A percentile compares a stretch with the other conserved stretches of the same genome.
These are phyloP conservation scores for Chromobotia macracanthus DNA, from an alignment of 2,797 vertebrate genomes.

Conservation along the genomic window DNA sequence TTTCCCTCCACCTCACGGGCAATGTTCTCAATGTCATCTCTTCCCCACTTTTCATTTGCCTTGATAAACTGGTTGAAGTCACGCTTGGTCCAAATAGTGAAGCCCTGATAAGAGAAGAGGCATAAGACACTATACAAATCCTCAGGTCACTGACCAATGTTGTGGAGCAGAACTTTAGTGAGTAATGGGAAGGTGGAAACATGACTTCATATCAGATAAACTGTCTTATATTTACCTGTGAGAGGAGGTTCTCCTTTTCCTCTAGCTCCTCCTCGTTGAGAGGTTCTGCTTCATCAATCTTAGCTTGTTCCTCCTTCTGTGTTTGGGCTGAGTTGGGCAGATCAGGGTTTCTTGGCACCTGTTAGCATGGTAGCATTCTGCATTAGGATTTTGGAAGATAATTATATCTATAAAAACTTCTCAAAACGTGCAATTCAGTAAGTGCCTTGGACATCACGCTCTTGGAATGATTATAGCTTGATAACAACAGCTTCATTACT, in stretches of 20 bases:
- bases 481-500: no score
- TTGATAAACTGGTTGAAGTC: constrained; percentile 99
- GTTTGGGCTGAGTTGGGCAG: constrained; percentile 91
- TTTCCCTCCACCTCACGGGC: constrained; percentile 98
- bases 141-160: no score
- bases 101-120: constrained; percentile 84
- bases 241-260: constrained; percentile 96
- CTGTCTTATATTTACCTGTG: constrained; percentile 80
- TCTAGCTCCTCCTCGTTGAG: constrained; percentile 96
- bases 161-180: no score
- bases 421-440: no score
- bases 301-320: constrained; percentile 96
- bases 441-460: no score
- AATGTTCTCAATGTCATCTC: constrained; percentile 98
- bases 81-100: constrained; percentile 99
- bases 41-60: constrained; percentile 98
- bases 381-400: not conserved
- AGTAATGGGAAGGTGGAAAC: not conserved
- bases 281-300: constrained; percentile 96
- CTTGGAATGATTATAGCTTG: no score
- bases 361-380: constrained; percentile 30
- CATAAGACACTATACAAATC: not conserved
- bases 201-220: not conserved
- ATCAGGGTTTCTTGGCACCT: constrained; percentile 97
- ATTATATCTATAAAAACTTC: not conserved